Evolutionary conservation across 2,888 invertebrate genomes (phyloP).

Genomic region (Teleogryllus oceanicus): DNA sequence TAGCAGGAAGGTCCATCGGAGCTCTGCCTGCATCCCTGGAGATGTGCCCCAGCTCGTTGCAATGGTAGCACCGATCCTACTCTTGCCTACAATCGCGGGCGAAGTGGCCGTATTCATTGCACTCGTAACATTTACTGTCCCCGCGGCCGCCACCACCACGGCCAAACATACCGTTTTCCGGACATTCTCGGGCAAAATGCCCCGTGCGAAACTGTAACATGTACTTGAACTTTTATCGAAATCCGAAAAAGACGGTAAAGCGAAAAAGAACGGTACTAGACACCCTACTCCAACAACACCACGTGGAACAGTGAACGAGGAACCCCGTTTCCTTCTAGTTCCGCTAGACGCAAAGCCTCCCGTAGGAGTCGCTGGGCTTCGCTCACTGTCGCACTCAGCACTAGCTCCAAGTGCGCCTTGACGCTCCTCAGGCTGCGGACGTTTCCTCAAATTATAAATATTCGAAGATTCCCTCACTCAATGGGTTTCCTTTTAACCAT

Average conservation of each 20-base stretch:
- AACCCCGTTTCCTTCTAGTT: conserved; percentile 33
- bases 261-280: conserved; percentile 21
- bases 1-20: conserved; percentile 74
- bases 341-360: conserved; percentile 29
- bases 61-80: conserved; percentile 70
- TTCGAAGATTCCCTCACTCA: too few species aligned
- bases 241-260: conserved; percentile 21
- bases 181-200: conserved; percentile 92
- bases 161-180: conserved; percentile 62
- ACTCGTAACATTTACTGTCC: conserved; percentile 83
- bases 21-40: conserved; percentile 84
- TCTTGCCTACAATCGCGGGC: conserved; percentile 92
- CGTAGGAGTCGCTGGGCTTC: too few species aligned
- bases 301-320: conserved; percentile 38
- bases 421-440: too few species aligned
- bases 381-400: too few species aligned
- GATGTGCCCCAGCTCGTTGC: conserved; percentile 90
- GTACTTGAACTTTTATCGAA: conserved; percentile 69
- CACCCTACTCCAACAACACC: conserved; percentile 32
- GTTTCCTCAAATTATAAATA: too few species aligned
- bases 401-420: too few species aligned
- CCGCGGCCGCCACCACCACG: conserved; percentile 51
- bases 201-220: conserved; percentile 90
- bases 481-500: too few species aligned
- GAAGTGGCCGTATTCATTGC: conserved; percentile 89